Evolutionary conservation across 2,797 vertebrate genomes (phyloP), one percentile per base, ranked within the genome.

Genomic region (Tapirus indicus): DNA sequence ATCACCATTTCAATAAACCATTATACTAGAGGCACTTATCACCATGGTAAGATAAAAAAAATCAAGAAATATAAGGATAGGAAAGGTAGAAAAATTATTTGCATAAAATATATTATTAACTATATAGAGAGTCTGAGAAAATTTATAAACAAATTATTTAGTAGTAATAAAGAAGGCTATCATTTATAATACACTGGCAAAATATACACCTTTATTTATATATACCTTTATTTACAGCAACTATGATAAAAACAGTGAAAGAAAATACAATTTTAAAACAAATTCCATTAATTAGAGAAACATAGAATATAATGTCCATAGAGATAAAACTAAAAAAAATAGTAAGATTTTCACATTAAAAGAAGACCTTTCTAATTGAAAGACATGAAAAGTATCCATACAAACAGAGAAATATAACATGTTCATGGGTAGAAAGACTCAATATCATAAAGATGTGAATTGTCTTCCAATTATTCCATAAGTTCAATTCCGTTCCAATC

Each of bases 221-320:
- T 54, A 35, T 38, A 68, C 1, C 41, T 92, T 92, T 83, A 56
- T 32, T 72, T 69, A 38, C 23, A 94, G 14, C 9, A 64, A 66
- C 47, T n/a, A 44, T 32, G 60, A 95, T 47, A 64, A 89, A 86
- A 92, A 54, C 6, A 68, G 21, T 21, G 29, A 86, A 80, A 91
- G 35, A 89, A 91, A 86, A 86, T 7, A 27, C 18, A 77, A 41
- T 87, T 96, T 68, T 52, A 16, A 91, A 94, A 84, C 10, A 85
- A 52, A 72, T 58, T 75, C 5, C 35, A 69, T 16, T 68, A 90
- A 20, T 74, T 79, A 97, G 35, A 86, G 14, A 92, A 52, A 86
- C 14, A 88, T 0, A 82, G 17, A 74, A 49, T 83, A 74, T 32
- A 82, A 92, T 60, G 18, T 64, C 4, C 23, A 82, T 77, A 95